phyloP scores from a whole-genome alignment of 2,113 vertebrate genomes.

The Zosterops hypoxanthus region DNA sequence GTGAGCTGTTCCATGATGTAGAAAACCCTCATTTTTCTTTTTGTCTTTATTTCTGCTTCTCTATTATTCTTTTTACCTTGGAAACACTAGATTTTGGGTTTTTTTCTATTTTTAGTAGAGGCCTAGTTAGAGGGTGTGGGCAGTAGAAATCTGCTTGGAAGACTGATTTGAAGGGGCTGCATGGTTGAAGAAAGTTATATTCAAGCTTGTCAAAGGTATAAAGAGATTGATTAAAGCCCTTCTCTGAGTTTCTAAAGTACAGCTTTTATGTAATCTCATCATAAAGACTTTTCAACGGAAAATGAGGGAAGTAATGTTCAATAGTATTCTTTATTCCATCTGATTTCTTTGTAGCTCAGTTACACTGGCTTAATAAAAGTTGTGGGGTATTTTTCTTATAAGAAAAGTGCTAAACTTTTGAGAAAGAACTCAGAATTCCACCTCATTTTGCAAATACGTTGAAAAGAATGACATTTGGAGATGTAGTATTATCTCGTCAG shows the following conservation, averaged over 20 bases:
- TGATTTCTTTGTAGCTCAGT: background rate
- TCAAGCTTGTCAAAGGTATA: background rate
- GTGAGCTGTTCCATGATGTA: background rate
- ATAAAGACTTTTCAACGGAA: background rate
- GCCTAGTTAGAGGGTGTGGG: background rate
- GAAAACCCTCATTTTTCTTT: background rate
- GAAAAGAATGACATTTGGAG: background rate
- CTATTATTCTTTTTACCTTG: background rate
- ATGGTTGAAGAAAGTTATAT: background rate
- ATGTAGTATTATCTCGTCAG: background rate
- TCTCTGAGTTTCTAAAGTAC: background rate
- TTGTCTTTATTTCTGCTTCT: background rate
- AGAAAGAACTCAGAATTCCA: background rate
- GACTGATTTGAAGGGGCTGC: slow-evolving; percentile 13
- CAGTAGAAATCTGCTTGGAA: slow-evolving; percentile 20
- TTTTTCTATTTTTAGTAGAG: background rate
- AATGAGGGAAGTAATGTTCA: background rate
- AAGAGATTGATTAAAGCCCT: background rate
- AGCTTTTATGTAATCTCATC: background rate
- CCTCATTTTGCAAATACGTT: background rate
- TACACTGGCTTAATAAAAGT: background rate
- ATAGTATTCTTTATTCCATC: background rate
- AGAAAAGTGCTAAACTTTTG: background rate
- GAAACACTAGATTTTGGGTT: background rate
- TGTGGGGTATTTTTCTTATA: background rate